Evolutionary conservation across 2,888 invertebrate genomes (phyloP).

Genomic region (Anarsia innoxiella): DNA sequence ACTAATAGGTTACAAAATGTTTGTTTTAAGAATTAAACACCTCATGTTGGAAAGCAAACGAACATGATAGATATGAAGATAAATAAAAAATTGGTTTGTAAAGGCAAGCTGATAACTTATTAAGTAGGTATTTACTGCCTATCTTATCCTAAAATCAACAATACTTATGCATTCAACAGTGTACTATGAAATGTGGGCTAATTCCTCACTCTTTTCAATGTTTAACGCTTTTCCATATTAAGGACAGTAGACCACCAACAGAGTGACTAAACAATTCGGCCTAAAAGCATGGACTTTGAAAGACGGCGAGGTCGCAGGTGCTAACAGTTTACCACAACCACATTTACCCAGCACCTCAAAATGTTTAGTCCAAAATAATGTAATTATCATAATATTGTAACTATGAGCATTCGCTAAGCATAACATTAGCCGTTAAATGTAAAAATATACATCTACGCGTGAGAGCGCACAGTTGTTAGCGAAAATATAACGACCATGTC

Average conservation of each 20-base stretch:
- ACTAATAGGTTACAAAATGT: no score
- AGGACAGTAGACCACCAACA: conserved; percentile 1
- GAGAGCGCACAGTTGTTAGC: conserved; percentile 33
- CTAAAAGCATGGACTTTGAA: conserved; percentile 25
- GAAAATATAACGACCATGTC: conserved; percentile 31
- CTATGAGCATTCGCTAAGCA: conserved; percentile 20
- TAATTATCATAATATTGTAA: conserved; percentile 5
- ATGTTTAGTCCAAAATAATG: no score
- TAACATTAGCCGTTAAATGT: conserved; percentile 20
- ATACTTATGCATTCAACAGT: no score
- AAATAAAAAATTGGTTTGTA: no score
- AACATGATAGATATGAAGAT: no score
- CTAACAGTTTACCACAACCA: conserved; percentile 4
- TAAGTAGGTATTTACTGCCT: not conserved
- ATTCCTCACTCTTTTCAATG: no score
- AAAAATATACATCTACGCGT: conserved; percentile 45
- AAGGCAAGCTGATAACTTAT: not conserved
- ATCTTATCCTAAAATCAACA: not conserved
- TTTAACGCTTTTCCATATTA: no score
- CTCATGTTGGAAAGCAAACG: no score
- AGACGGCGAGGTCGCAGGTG: conserved; percentile 10
- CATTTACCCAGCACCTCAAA: no score
- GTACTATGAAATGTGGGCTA: no score
- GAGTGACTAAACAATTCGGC: not conserved
- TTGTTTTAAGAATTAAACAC: no score